These are phyloP conservation scores for Aleiodes sp. DNA, from an alignment of 1,140 invertebrate species.

Conservation along the genomic window DNA sequence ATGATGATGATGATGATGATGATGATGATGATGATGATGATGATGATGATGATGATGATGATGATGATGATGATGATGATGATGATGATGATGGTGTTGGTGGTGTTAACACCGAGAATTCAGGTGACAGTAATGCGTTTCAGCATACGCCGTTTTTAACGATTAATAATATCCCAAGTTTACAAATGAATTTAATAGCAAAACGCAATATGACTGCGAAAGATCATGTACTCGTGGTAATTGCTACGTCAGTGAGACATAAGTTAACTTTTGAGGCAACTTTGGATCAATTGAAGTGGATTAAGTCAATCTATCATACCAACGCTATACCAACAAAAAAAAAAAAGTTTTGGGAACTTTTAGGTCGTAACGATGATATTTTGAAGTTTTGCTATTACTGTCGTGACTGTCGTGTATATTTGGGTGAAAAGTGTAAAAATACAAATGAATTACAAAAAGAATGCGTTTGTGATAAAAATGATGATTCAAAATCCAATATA, in stretches of 20 bases:
- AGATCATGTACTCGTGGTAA: slow-evolving; percentile 10
- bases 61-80: background rate
- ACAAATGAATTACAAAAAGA: background rate
- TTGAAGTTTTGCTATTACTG: slow-evolving; percentile 21
- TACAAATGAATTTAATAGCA: background rate
- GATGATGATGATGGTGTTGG: background rate
- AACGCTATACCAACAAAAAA: slow-evolving; percentile 15
- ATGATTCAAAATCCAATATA: slow-evolving; percentile 5
- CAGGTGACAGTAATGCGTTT: too few relatives aligned
- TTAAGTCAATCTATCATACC: background rate
- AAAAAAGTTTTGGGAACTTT: background rate
- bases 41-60: background rate
- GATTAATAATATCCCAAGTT: background rate
- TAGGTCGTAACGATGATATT: background rate
- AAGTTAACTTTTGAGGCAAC: background rate
- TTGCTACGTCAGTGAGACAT: too few relatives aligned
- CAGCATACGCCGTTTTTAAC: background rate
- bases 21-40: background rate
- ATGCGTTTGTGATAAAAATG: slow-evolving; percentile 28
- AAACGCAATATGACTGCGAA: background rate
- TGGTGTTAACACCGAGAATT: too few relatives aligned
- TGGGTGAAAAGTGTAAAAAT: slow-evolving; percentile 3
- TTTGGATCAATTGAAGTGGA: background rate
- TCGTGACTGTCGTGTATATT: slow-evolving; percentile 9
- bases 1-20: background rate